Conservation (phyloP, 2,797 vertebrate species). For the Dryobates pubescens region DNA sequence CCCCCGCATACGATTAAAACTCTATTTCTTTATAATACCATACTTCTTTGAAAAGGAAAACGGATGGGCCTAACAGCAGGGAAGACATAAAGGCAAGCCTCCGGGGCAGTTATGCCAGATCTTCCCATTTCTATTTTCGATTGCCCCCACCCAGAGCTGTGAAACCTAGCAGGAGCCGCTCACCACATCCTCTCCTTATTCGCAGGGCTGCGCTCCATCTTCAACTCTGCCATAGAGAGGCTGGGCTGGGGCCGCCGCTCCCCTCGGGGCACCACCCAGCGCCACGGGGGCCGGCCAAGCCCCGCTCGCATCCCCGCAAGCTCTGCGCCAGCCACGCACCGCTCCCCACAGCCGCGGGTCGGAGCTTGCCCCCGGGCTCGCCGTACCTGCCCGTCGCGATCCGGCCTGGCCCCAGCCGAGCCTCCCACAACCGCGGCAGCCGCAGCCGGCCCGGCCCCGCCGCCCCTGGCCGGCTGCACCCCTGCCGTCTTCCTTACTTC, state of each 20-base stretch:
- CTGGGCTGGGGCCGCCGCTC: not conserved
- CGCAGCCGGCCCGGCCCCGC: not conserved
- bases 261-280: not conserved
- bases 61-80: accelerated
- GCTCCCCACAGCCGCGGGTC: not conserved
- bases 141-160: not conserved
- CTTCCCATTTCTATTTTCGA: not conserved
- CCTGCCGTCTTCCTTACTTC: not conserved
- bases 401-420: not conserved
- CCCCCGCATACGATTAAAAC: not conserved
- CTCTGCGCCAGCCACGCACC: not conserved
- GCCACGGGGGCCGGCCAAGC: not conserved
- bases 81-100: not conserved
- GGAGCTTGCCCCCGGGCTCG: too few relatives aligned
- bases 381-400: not conserved
- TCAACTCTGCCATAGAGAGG: not conserved
- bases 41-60: not conserved
- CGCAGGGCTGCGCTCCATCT: accelerated
- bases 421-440: not conserved
- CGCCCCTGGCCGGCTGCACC: not conserved
- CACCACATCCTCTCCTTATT: not conserved
- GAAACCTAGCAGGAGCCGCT: not conserved
- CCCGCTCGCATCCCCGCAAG: not conserved
- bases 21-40: not conserved
- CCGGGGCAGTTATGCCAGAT: not conserved